Conservation (phyloP, 2,888 invertebrate genomes). For the Eupithecia inturbata region DNA sequence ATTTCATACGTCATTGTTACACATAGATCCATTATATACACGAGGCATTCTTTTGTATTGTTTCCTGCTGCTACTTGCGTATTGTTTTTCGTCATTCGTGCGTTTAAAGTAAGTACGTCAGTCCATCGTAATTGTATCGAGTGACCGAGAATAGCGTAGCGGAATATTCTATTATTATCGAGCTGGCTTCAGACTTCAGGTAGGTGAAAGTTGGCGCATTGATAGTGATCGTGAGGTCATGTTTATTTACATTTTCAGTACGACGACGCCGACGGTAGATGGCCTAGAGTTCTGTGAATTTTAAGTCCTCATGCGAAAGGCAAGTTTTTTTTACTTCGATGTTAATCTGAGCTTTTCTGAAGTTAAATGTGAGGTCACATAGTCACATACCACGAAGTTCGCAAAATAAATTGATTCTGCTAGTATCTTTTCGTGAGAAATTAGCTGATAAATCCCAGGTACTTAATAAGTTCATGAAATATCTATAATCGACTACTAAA, state of each 20-base stretch:
- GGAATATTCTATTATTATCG: slow-evolving; percentile 31
- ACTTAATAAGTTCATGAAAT: slow-evolving; percentile 8
- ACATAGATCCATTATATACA: not conserved
- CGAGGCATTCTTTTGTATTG: not conserved
- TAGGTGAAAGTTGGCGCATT: slow-evolving; percentile 29
- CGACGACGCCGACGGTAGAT: not conserved
- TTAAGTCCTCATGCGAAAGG: not conserved
- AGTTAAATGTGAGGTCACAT: not conserved
- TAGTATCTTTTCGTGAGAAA: not conserved
- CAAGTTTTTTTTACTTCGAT: not conserved
- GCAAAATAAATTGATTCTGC: not conserved
- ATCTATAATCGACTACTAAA: not conserved
- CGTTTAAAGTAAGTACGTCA: slow-evolving; percentile 13
- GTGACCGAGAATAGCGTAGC: slow-evolving; percentile 18
- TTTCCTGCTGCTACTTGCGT: slow-evolving; percentile 4
- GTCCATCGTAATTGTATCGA: slow-evolving; percentile 26
- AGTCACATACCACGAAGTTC: not conserved
- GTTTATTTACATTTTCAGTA: slow-evolving; percentile 23
- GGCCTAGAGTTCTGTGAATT: not conserved
- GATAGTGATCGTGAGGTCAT: slow-evolving; percentile 15
- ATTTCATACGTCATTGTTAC: not conserved
- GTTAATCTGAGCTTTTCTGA: not conserved
- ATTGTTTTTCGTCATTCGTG: slow-evolving; percentile 25
- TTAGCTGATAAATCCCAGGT: not conserved
- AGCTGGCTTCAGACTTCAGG: slow-evolving; percentile 10